Evolutionary conservation across 2,797 vertebrate species (phyloP).

Genomic region (Poeciliopsis gracilis): DNA sequence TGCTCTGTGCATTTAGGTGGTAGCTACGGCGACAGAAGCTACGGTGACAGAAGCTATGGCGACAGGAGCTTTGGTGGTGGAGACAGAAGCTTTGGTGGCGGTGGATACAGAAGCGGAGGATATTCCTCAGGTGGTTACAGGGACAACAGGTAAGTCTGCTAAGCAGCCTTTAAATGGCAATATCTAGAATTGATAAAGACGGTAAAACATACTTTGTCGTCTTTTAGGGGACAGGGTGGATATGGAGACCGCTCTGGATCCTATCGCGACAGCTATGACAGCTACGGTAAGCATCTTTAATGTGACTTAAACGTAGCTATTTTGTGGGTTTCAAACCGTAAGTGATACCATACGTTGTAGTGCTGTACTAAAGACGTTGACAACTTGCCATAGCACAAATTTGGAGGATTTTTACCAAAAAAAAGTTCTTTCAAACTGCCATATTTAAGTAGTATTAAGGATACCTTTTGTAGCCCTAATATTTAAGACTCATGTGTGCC

Average conservation of each 20-base stretch:
- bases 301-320: conserved; percentile 22
- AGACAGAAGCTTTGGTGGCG: conserved; percentile 56
- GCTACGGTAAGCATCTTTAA: conserved; percentile 79
- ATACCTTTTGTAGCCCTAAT: conserved; percentile 54
- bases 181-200: background rate
- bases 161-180: background rate
- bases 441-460: background rate
- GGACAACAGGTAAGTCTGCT: conserved; percentile 62
- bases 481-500: conserved; percentile 42
- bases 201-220: background rate
- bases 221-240: conserved; percentile 74
- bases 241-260: conserved; percentile 77
- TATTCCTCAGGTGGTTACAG: conserved; percentile 66
- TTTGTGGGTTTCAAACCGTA: conserved; percentile 62
- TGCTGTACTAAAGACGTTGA: background rate
- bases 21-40: conserved; percentile 66
- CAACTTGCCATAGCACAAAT: background rate
- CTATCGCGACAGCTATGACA: conserved; percentile 82
- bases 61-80: conserved; percentile 68
- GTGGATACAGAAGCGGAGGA: conserved; percentile 63
- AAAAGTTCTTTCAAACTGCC: background rate
- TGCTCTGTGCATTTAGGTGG: conserved; percentile 27
- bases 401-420: background rate
- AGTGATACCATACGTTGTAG: background rate
- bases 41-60: conserved; percentile 58